Evolutionary conservation across 1,140 invertebrate genomes (phyloP).

Genomic region (Danaus plexippus): DNA sequence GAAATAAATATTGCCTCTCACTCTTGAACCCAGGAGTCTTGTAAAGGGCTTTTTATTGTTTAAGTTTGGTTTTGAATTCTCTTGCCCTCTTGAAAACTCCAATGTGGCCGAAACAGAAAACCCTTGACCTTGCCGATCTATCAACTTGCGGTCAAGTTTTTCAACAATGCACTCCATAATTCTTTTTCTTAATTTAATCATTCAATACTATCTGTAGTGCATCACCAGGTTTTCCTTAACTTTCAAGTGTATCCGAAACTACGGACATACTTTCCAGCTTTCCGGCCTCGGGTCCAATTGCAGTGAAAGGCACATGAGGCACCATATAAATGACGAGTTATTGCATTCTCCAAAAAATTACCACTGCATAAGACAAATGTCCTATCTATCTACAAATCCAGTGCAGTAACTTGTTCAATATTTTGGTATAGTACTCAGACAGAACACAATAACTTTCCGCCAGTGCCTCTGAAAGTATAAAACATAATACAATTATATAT

Average conservation of each 20-base stretch:
- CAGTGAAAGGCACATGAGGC: slow-evolving; percentile 72
- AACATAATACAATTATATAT: slow-evolving; percentile 29
- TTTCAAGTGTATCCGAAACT: slow-evolving; percentile 65
- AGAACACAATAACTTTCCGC: slow-evolving; percentile 77
- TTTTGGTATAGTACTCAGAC: slow-evolving; percentile 53
- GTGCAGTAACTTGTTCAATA: slow-evolving; percentile 55
- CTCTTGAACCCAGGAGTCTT: slow-evolving; percentile 67
- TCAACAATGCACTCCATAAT: slow-evolving; percentile 61
- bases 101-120: slow-evolving; percentile 69
- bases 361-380: slow-evolving; percentile 50
- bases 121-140: slow-evolving; percentile 64
- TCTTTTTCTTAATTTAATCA: slow-evolving; percentile 33
- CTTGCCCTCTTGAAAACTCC: slow-evolving; percentile 62
- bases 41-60: slow-evolving; percentile 41
- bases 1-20: slow-evolving; percentile 64
- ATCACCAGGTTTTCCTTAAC: slow-evolving; percentile 69
- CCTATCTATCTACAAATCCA: slow-evolving; percentile 62
- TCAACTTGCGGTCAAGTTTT: slow-evolving; percentile 67
- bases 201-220: slow-evolving; percentile 45
- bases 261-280: slow-evolving; percentile 70
- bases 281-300: slow-evolving; percentile 68
- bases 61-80: slow-evolving; percentile 30
- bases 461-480: slow-evolving; percentile 84
- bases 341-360: slow-evolving; percentile 68
- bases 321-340: slow-evolving; percentile 71